phyloP scores from a whole-genome alignment of 2,113 vertebrate genomes.

The Ahaetulla prasina region DNA sequence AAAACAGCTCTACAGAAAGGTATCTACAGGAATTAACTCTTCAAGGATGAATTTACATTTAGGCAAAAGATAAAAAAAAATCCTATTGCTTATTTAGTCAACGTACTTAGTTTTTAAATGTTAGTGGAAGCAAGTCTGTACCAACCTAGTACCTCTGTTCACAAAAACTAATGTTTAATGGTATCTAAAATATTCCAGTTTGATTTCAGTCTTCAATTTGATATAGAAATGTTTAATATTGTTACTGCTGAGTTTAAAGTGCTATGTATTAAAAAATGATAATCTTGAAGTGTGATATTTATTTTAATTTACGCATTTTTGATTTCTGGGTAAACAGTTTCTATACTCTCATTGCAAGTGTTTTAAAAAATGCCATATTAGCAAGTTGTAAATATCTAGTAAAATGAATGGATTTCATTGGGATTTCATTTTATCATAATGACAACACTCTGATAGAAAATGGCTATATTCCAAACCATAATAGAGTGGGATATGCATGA shows the following conservation, averaged over 20 bases:
- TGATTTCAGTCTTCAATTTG: conserved; percentile 14
- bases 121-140: conserved; percentile 7
- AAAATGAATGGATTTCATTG: conserved; percentile 18
- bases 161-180: background rate
- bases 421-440: conserved; percentile 1
- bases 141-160: background rate
- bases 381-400: background rate
- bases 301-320: conserved; percentile 11
- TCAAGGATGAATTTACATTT: background rate
- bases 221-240: background rate
- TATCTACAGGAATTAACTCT: background rate
- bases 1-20: background rate
- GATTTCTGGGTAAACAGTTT: background rate
- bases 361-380: conserved; percentile 23
- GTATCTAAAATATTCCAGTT: background rate
- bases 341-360: conserved; percentile 17
- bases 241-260: background rate
- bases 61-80: background rate
- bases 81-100: background rate
- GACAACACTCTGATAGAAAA: conserved; percentile 16
- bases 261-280: background rate
- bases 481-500: conserved; percentile 27
- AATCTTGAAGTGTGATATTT: background rate
- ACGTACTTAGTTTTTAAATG: conserved; percentile 11
- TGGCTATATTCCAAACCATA: conserved; percentile 32